These are phyloP conservation scores for Coracopsis vasa DNA, from an alignment of 2,113 vertebrate genomes.

Conservation along the genomic window DNA sequence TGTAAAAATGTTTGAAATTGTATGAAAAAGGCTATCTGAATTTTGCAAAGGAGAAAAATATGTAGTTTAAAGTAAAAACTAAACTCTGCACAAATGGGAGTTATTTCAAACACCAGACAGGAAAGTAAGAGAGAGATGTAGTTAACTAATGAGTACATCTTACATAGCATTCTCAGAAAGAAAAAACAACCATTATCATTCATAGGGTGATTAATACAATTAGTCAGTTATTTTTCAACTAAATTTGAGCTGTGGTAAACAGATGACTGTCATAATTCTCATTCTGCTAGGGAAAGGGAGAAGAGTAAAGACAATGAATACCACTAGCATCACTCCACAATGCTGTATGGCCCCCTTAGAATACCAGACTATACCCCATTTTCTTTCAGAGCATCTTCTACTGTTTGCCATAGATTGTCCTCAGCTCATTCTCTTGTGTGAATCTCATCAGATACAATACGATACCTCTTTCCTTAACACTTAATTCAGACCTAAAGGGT, in stretches of 20 bases:
- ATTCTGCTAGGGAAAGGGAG: background rate
- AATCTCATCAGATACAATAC: background rate
- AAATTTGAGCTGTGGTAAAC: background rate
- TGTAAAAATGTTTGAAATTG: background rate
- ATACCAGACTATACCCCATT: background rate
- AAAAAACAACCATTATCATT: background rate
- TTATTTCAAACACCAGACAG: background rate
- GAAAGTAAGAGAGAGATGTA: background rate
- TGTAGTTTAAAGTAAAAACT: background rate
- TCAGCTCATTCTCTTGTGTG: background rate
- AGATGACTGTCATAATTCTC: background rate
- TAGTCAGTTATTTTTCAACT: slow-evolving; percentile 3
- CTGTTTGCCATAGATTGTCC: background rate
- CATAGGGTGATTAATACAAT: background rate
- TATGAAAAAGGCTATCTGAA: background rate
- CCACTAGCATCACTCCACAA: fast-evolving
- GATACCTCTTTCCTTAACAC: background rate
- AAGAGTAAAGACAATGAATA: background rate
- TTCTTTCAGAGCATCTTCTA: background rate
- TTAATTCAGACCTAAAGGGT: background rate
- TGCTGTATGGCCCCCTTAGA: background rate
- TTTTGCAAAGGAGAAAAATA: background rate
- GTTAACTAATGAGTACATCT: background rate
- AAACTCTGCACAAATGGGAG: background rate
- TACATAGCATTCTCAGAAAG: background rate